A percentile compares a stretch with the other conserved stretches of the same genome.
Conservation (phyloP, 1,140 invertebrate species). For the Orchestia grillus region DNA sequence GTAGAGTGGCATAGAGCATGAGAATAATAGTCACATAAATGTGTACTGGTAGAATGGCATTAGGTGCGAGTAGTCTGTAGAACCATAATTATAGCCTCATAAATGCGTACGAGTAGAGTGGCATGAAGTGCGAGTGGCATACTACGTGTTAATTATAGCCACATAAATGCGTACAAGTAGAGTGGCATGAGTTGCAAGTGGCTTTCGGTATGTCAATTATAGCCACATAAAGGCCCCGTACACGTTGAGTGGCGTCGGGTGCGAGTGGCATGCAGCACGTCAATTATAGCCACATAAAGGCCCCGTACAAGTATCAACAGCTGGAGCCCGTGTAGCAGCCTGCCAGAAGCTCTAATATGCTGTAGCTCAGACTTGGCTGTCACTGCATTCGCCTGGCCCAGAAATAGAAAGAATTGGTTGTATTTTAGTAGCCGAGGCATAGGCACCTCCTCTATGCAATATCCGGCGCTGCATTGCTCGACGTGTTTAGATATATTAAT, state of each 20-base stretch:
- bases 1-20: background rate
- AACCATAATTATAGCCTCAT: background rate
- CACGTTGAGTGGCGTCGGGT: background rate
- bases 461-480: background rate
- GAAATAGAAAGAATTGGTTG: background rate
- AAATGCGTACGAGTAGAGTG: background rate
- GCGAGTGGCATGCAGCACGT: background rate
- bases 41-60: background rate
- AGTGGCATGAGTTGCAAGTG: background rate
- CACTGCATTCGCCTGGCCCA: background rate
- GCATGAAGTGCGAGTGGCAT: too few relatives aligned
- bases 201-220: background rate
- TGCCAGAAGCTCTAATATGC: background rate
- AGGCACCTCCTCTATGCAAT: background rate
- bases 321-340: background rate
- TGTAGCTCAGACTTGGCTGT: slow-evolving; percentile 6
- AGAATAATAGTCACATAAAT: too few relatives aligned
- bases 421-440: background rate
- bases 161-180: background rate
- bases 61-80: background rate
- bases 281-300: background rate
- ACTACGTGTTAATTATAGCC: background rate
- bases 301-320: background rate
- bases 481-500: background rate
- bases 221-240: background rate